phyloP scores from a whole-genome alignment of 2,888 invertebrate species.

The Coleophora deauratella region DNA sequence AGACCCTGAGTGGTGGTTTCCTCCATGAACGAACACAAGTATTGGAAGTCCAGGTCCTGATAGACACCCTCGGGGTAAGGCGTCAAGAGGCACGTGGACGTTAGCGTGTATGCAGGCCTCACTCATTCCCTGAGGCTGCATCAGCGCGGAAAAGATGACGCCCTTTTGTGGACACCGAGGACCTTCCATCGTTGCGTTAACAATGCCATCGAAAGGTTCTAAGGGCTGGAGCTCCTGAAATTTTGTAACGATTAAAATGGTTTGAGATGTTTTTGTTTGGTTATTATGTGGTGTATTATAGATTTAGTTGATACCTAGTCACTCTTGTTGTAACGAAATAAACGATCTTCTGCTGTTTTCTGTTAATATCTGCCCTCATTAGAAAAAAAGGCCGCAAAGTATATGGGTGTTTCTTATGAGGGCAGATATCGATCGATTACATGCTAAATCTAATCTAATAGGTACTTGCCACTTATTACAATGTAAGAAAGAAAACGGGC shows the following conservation, averaged over 20 bases:
- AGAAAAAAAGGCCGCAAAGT: too few relatives aligned
- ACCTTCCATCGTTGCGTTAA: constrained; percentile 72
- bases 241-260: background rate
- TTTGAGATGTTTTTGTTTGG: too few relatives aligned
- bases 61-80: constrained; percentile 21
- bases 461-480: too few relatives aligned
- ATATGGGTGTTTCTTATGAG: too few relatives aligned
- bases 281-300: too few relatives aligned
- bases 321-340: too few relatives aligned
- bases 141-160: constrained; percentile 40
- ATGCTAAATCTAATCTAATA: too few relatives aligned
- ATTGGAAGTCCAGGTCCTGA: constrained; percentile 35
- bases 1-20: constrained; percentile 57
- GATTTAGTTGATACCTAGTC: too few relatives aligned
- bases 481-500: too few relatives aligned
- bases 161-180: constrained; percentile 76
- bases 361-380: too few relatives aligned
- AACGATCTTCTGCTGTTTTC: too few relatives aligned
- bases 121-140: constrained; percentile 31
- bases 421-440: too few relatives aligned
- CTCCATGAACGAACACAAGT: constrained; percentile 60
- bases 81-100: constrained; percentile 45
- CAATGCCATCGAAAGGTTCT: constrained; percentile 60
- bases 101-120: constrained; percentile 58
- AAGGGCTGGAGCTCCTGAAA: constrained; percentile 69